These are phyloP conservation scores for Microtus ochrogaster DNA, from an alignment of 2,113 vertebrate species.

Conservation along the genomic window DNA sequence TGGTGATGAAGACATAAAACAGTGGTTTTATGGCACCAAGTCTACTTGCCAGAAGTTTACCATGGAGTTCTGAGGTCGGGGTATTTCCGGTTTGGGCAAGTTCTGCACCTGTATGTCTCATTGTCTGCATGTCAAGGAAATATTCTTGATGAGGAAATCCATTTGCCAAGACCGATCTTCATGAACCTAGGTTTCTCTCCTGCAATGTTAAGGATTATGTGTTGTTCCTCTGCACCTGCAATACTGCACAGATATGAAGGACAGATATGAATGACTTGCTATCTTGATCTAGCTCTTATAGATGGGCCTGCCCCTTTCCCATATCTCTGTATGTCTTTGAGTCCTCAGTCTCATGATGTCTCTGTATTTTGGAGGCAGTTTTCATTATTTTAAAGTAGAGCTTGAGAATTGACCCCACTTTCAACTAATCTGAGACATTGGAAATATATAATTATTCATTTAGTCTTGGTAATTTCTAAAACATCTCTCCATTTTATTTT, in stretches of 20 bases:
- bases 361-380: not conserved
- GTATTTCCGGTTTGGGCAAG: not conserved
- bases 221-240: too few species aligned
- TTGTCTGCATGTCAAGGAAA: not conserved
- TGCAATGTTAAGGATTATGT: not conserved
- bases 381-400: not conserved
- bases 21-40: not conserved
- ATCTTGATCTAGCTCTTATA: too few species aligned
- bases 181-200: not conserved
- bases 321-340: too few species aligned
- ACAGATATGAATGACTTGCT: not conserved
- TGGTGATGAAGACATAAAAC: not conserved
- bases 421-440: not conserved
- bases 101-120: fast-evolving
- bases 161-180: not conserved
- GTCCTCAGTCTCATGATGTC: not conserved
- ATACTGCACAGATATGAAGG: not conserved
- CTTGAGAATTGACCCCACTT: not conserved
- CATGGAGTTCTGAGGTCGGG: not conserved
- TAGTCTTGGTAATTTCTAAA: not conserved
- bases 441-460: not conserved
- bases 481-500: not conserved
- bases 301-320: too few species aligned
- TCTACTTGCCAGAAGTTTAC: not conserved
- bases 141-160: not conserved